These are phyloP conservation scores for Lucilia cuprina DNA, from an alignment of 1,140 invertebrate species.

Conservation along the genomic window DNA sequence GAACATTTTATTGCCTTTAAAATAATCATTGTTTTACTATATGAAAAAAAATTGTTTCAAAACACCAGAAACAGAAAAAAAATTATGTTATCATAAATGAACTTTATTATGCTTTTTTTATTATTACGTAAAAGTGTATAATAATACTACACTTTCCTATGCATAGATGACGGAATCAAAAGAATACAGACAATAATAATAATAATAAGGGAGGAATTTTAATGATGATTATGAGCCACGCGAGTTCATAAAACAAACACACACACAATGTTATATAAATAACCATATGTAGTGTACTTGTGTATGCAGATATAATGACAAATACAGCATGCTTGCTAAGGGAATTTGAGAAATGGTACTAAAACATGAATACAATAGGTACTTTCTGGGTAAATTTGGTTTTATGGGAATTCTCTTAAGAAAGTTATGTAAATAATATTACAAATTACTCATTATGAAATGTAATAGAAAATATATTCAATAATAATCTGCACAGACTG, in stretches of 20 bases:
- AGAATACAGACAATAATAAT: neutral
- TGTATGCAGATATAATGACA: neutral
- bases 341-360: neutral
- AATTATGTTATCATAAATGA: conserved; percentile 23
- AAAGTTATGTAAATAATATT: too few species aligned
- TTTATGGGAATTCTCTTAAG: too few species aligned
- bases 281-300: neutral
- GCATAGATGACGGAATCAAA: neutral
- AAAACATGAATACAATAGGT: neutral
- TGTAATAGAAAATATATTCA: too few species aligned
- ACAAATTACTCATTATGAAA: too few species aligned
- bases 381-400: too few species aligned
- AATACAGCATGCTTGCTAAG: too few species aligned
- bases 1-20: neutral
- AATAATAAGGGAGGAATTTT: conserved; percentile 21
- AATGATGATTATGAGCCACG: conserved; percentile 27
- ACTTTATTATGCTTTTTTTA: conserved; percentile 28
- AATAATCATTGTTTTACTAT: neutral
- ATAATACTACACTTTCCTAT: neutral
- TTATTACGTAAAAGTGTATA: conserved; percentile 1
- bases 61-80: conserved; percentile 11
- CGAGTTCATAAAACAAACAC: conserved; percentile 14
- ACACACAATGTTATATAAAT: neutral
- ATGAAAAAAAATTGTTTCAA: conserved; percentile 11
- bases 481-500: too few species aligned